Percentiles rank a stretch among this genome's conserved stretches.
phyloP scores from a whole-genome alignment of 2,797 vertebrate species.

The Anableps anableps region DNA sequence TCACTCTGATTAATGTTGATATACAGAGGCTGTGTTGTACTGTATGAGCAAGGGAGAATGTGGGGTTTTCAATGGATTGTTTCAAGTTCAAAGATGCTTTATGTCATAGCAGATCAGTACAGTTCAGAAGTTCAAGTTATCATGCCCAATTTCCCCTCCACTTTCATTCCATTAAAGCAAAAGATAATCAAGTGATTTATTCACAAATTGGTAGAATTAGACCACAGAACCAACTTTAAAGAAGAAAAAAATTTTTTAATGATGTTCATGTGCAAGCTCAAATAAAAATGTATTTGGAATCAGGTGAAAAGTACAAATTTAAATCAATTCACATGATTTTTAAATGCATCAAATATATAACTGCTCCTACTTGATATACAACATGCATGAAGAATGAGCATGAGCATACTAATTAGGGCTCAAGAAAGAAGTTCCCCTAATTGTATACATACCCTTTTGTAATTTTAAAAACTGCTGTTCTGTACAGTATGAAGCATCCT shows the following conservation, averaged over 20 bases:
- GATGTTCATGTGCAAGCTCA: background rate
- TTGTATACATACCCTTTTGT: no score
- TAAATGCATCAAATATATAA: background rate
- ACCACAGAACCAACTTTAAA: background rate
- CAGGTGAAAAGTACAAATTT: background rate
- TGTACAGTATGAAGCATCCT: no score
- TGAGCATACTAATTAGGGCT: no score
- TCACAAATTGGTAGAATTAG: background rate
- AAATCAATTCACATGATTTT: no score
- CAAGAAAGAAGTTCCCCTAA: no score
- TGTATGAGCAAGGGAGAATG: background rate
- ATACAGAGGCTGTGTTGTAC: background rate
- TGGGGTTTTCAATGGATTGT: slow-evolving; percentile 18
- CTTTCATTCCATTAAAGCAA: background rate
- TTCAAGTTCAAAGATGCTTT: background rate
- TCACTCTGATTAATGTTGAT: slow-evolving; percentile 46
- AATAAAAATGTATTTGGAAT: background rate
- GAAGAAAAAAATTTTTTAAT: background rate
- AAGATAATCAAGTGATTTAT: background rate
- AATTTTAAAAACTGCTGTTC: no score
- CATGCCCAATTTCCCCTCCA: background rate
- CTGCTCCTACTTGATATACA: background rate
- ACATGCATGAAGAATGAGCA: no score
- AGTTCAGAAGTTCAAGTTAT: background rate
- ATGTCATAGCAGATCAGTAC: background rate